Evolutionary conservation across 1,140 invertebrate species (phyloP).

Genomic region (Drosophila saltans): DNA sequence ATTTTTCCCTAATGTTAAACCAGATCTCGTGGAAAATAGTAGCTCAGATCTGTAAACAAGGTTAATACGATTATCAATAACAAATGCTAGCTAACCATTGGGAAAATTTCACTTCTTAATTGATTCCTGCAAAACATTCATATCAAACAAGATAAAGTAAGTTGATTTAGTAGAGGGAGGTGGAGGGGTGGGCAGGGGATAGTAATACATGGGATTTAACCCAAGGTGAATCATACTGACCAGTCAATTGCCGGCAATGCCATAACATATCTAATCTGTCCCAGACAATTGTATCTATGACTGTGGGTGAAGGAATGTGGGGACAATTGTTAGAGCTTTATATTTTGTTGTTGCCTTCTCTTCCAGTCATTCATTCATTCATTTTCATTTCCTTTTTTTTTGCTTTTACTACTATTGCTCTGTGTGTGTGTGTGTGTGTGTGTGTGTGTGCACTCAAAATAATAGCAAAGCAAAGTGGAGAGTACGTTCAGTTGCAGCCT

Average conservation of each 20-base stretch:
- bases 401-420: conserved; percentile 59
- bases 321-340: neutral
- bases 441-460: conserved; percentile 71
- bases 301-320: neutral
- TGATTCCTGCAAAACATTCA: conserved; percentile 61
- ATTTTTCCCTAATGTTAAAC: neutral
- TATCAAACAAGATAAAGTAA: conserved; percentile 64
- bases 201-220: conserved; percentile 8
- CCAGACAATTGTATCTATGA: conserved; percentile 53
- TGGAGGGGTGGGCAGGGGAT: neutral
- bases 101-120: conserved; percentile 37
- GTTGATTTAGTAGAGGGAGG: conserved; percentile 17
- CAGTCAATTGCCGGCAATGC: conserved; percentile 18
- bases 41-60: conserved; percentile 10
- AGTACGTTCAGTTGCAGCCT: conserved; percentile 43
- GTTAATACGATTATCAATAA: conserved; percentile 65
- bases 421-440: conserved; percentile 16
- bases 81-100: conserved; percentile 34
- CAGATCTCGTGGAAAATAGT: neutral
- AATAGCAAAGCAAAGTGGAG: conserved; percentile 51
- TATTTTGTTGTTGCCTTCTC: conserved; percentile 5
- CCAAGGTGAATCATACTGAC: conserved; percentile 15
- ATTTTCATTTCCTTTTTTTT: conserved; percentile 51
- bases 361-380: conserved; percentile 5
- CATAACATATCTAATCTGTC: conserved; percentile 28